Percentiles rank a stretch among this genome's conserved stretches.
These are phyloP conservation scores for Rostratula benghalensis DNA, from an alignment of 2,113 vertebrate species.

Conservation along the genomic window DNA sequence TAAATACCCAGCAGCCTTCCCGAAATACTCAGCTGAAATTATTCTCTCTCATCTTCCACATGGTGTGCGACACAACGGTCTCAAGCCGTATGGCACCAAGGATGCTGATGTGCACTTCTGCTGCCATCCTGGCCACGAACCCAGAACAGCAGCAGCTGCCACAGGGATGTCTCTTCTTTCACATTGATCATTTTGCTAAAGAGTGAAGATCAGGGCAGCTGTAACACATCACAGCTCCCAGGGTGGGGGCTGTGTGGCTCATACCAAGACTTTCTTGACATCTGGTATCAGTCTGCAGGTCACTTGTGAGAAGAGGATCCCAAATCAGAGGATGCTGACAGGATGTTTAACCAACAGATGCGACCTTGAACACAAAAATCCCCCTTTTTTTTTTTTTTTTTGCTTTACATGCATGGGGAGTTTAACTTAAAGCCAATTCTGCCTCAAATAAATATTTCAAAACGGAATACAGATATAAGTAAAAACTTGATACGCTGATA, in stretches of 20 bases:
- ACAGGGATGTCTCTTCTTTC: conserved; percentile 10
- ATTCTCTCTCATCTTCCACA: conserved; percentile 61
- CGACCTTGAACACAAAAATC: background rate
- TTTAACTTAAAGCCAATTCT: background rate
- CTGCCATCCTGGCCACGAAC: background rate
- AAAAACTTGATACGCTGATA: background rate
- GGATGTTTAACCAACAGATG: background rate
- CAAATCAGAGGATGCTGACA: background rate
- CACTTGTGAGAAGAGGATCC: background rate
- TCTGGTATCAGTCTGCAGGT: background rate
- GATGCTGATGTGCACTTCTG: background rate
- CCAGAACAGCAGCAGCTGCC: conserved; percentile 42
- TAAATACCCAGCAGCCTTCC: background rate
- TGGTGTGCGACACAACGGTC: conserved; percentile 16
- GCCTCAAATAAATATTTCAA: background rate
- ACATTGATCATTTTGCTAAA: conserved; percentile 15
- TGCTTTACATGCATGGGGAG: background rate
- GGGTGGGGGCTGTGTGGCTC: background rate
- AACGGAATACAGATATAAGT: background rate
- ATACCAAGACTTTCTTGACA: background rate
- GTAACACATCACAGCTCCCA: background rate
- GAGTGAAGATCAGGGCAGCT: background rate
- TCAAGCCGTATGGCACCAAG: background rate
- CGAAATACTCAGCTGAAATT: conserved; percentile 40
- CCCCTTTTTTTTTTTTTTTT: background rate